Evolutionary conservation across 2,113 vertebrate genomes (phyloP), one percentile per base, ranked within the genome.

Genomic region (Psephotus haematonotus): DNA sequence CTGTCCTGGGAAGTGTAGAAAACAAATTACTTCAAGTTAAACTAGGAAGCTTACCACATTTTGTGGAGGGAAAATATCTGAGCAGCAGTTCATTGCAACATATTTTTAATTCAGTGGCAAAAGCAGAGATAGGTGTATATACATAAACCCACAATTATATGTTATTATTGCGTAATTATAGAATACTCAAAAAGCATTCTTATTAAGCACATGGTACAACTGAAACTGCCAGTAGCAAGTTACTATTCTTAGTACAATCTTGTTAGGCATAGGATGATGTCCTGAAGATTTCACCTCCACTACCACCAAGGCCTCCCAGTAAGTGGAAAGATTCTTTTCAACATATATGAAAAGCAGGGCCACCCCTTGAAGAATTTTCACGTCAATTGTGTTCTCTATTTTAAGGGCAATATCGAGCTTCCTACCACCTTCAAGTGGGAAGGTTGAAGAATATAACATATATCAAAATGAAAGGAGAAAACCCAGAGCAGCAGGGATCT

Each of bases 381-480:
- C 24, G 0, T 93, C 92, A 91, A 27, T 86, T 94, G 82, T 87
- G 93, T 88, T 96, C 92, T 84, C 88, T 90, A 52, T 86, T 96
- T 93, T 97, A 96, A 94, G 92, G 95, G 92, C 93, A 92, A 84
- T 96, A 94, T 96, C 37, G 93, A 96, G 90, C 80, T 94, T 94
- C 83, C 95, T 91, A 92, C 83, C 92, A 82, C 62, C 93, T 95
- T 96, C 93, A 97, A 96, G 92, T 97, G 86, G 90, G 96, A 95
- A 94, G 90, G 90, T 72, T 95, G 93, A 95, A 86, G 93, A 96
- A 96, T 93, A 91, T 93, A 95, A 94, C 93, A 82, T 83, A 93
- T 96, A 95, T 90, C 92, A 96, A 97, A 97, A 95, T 96, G 95
- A 96, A 96, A 96, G 93, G 83, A 92, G 90, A 92, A 97, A 96